Conservation (phyloP, 2,113 vertebrate genomes). For the Ophiodon elongatus region DNA sequence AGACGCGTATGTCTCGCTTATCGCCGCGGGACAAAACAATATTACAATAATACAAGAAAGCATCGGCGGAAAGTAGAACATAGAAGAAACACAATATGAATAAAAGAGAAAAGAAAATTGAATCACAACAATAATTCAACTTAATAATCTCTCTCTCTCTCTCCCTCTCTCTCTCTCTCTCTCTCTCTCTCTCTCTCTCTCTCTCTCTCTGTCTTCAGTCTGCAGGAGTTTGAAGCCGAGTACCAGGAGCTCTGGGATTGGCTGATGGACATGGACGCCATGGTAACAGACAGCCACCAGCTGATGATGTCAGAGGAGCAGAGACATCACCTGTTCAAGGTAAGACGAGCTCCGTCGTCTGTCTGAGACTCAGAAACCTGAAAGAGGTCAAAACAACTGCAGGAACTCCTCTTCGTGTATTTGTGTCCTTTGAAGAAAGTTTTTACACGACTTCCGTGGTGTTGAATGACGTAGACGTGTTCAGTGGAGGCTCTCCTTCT, state of each 20-base stretch:
- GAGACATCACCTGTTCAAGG: constrained; percentile 97
- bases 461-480: too few relatives aligned
- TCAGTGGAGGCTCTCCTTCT: too few relatives aligned
- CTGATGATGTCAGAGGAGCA: constrained; percentile 99
- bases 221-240: constrained; percentile 95
- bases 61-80: constrained; percentile 4
- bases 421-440: too few relatives aligned
- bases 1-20: not conserved
- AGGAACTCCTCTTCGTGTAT: too few relatives aligned
- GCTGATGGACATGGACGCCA: constrained; percentile 99
- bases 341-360: too few relatives aligned
- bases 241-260: constrained; percentile 99
- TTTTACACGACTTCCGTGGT: too few relatives aligned
- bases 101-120: constrained; percentile 6
- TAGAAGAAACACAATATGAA: constrained; percentile 7
- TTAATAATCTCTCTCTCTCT: not conserved
- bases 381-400: too few relatives aligned
- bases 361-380: too few relatives aligned
- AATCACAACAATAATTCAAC: not conserved
- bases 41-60: constrained; percentile 27
- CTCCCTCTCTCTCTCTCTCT: constrained; percentile 23
- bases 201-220: constrained; percentile 82
- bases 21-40: constrained; percentile 34
- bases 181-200: constrained; percentile 48
- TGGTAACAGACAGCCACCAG: constrained; percentile 95